Conservation (phyloP, 2,888 invertebrate genomes). For the Synanthedon tipuliformis region DNA sequence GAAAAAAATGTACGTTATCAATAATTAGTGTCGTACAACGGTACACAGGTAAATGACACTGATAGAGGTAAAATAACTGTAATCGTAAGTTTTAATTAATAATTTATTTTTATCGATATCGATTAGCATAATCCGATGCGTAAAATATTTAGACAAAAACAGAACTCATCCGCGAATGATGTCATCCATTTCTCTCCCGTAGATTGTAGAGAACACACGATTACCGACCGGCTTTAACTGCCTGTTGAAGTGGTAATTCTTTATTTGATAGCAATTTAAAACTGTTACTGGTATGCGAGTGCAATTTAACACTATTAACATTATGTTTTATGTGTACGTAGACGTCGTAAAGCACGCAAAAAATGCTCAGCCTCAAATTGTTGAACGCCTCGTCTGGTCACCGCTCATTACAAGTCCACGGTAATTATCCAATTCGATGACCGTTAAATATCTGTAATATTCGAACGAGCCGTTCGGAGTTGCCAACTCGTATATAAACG, state of each 20-base stretch:
- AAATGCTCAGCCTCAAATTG: slow-evolving; percentile 32
- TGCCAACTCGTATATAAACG: slow-evolving; percentile 29
- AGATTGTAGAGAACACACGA: not conserved
- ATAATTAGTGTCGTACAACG: slow-evolving; percentile 7
- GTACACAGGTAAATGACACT: slow-evolving; percentile 17
- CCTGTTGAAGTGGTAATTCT: slow-evolving; percentile 13
- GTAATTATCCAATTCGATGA: slow-evolving; percentile 56
- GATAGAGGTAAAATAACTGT: slow-evolving; percentile 16
- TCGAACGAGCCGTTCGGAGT: slow-evolving; percentile 24
- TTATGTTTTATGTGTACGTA: slow-evolving; percentile 25
- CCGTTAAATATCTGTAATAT: slow-evolving; percentile 51
- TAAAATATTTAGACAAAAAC: not conserved
- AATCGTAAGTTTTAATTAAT: slow-evolving; percentile 15
- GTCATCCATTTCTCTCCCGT: not conserved
- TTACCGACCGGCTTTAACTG: not conserved
- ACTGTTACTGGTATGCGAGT: slow-evolving; percentile 15
- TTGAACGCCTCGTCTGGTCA: slow-evolving; percentile 21
- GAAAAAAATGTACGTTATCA: slow-evolving; percentile 1
- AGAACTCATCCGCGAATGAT: not conserved
- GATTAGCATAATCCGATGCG: slow-evolving; percentile 17
- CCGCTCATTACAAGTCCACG: slow-evolving; percentile 32
- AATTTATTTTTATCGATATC: slow-evolving; percentile 13
- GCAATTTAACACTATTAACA: slow-evolving; percentile 27
- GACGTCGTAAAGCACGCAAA: slow-evolving; percentile 28
- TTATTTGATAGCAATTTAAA: slow-evolving; percentile 24